phyloP scores from a whole-genome alignment of 2,888 invertebrate genomes.

The Ormyrus pomaceus region DNA sequence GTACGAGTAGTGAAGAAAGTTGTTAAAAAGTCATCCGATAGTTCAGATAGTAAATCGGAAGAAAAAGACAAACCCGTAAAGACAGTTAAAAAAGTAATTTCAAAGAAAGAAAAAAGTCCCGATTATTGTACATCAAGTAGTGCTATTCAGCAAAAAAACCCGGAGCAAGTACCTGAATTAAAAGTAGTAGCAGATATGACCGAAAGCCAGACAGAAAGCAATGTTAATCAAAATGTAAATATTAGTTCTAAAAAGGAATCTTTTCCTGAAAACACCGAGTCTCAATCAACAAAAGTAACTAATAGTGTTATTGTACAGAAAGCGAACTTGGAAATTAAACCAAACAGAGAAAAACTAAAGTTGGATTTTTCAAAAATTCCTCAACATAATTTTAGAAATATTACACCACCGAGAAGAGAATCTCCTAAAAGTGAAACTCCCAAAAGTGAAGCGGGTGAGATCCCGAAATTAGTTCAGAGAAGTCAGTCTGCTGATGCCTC shows the following conservation, averaged over 20 bases:
- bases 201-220: background rate
- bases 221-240: background rate
- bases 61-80: slow-evolving; percentile 62
- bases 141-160: background rate
- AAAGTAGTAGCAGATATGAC: background rate
- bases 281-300: background rate
- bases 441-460: slow-evolving; percentile 54
- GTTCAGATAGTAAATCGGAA: slow-evolving; percentile 64
- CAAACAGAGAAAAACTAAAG: slow-evolving; percentile 66
- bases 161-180: slow-evolving; percentile 7
- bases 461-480: slow-evolving; percentile 7
- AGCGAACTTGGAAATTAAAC: slow-evolving; percentile 47
- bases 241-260: background rate
- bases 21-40: slow-evolving; percentile 67
- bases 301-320: background rate
- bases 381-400: slow-evolving; percentile 68
- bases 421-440: slow-evolving; percentile 49
- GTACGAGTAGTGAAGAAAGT: slow-evolving; percentile 69
- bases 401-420: slow-evolving; percentile 60
- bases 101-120: slow-evolving; percentile 21
- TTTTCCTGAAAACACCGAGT: background rate
- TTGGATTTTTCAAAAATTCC: slow-evolving; percentile 72
- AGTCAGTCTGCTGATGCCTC: slow-evolving; percentile 47
- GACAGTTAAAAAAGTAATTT: slow-evolving; percentile 36
- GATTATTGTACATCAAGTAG: background rate